These are phyloP conservation scores for Melieria picta DNA, from an alignment of 2,888 invertebrate genomes.

Conservation along the genomic window DNA sequence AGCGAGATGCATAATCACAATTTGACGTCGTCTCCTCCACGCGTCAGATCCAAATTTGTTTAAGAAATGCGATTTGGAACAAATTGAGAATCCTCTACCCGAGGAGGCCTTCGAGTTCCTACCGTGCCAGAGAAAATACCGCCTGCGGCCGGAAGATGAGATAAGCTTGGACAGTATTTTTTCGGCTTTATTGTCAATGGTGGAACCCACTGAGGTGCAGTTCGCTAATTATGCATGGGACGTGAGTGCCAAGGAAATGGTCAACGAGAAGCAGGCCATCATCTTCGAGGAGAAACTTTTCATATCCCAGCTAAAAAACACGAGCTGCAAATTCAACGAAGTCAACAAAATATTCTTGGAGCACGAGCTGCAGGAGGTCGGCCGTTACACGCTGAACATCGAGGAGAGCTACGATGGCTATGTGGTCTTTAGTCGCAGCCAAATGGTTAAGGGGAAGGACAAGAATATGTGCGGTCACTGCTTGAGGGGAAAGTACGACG, in stretches of 20 bases:
- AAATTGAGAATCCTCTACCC: conserved; percentile 30
- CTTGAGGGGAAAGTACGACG: conserved; percentile 55
- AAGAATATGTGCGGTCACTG: conserved; percentile 53
- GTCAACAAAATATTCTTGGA: conserved; percentile 55
- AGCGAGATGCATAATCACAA: no score
- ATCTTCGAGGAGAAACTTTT: conserved; percentile 54
- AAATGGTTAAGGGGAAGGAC: conserved; percentile 53
- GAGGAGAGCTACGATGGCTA: conserved; percentile 60
- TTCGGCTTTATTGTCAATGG: conserved; percentile 50
- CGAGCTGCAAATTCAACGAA: conserved; percentile 54
- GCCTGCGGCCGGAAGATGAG: conserved; percentile 54
- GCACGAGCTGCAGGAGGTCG: conserved; percentile 54
- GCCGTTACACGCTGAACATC: conserved; percentile 52
- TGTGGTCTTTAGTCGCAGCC: conserved; percentile 55
- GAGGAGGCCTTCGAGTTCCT: conserved; percentile 35
- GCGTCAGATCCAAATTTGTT: conserved; percentile 24
- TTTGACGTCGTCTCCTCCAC: no score
- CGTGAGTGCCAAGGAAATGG: conserved; percentile 52
- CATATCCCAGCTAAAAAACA: conserved; percentile 51
- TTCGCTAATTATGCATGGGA: conserved; percentile 49
- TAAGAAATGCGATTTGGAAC: conserved; percentile 35
- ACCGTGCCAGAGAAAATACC: conserved; percentile 47
- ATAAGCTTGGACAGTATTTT: conserved; percentile 59
- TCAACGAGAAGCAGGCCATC: conserved; percentile 52
- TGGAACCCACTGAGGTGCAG: conserved; percentile 50